phyloP scores from a whole-genome alignment of 2,888 invertebrate species.

The Caenorhabditis sp. region DNA sequence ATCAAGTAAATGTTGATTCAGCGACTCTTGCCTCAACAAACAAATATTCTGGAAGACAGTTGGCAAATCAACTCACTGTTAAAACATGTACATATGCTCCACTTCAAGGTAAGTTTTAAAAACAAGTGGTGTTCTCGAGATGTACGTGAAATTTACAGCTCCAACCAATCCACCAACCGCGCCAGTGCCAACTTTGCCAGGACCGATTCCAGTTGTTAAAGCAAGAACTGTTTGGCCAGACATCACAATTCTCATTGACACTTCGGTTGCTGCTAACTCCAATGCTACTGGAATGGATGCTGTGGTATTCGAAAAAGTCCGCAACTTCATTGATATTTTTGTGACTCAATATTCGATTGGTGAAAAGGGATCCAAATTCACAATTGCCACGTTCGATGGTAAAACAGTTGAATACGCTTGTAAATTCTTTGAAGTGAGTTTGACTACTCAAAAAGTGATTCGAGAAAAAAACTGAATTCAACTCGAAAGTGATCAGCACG shows the following conservation, averaged over 20 bases:
- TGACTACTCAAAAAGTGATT: too few species aligned
- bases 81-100: conserved; percentile 23
- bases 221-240: conserved; percentile 47
- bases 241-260: conserved; percentile 43
- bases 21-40: conserved; percentile 8
- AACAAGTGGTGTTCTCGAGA: neutral
- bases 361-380: conserved; percentile 30
- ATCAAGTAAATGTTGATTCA: conserved; percentile 20
- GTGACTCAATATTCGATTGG: conserved; percentile 35
- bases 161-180: conserved; percentile 18
- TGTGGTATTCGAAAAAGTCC: conserved; percentile 21
- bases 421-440: conserved; percentile 27
- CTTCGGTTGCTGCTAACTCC: conserved; percentile 4
- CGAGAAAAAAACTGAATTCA: too few species aligned
- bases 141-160: conserved; percentile 9
- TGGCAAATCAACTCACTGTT: conserved; percentile 19
- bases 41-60: conserved; percentile 18
- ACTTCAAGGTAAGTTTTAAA: conserved; percentile 6
- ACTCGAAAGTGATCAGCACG: too few species aligned
- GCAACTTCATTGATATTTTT: conserved; percentile 35
- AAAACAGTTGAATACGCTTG: conserved; percentile 31
- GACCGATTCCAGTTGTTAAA: conserved; percentile 42
- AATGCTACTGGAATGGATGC: conserved; percentile 12
- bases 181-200: conserved; percentile 31
- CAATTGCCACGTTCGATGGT: conserved; percentile 43